A percentile compares a stretch with the other conserved stretches of the same genome.
Evolutionary conservation across 1,140 invertebrate genomes (phyloP).

Genomic region (Octopus sinensis): DNA sequence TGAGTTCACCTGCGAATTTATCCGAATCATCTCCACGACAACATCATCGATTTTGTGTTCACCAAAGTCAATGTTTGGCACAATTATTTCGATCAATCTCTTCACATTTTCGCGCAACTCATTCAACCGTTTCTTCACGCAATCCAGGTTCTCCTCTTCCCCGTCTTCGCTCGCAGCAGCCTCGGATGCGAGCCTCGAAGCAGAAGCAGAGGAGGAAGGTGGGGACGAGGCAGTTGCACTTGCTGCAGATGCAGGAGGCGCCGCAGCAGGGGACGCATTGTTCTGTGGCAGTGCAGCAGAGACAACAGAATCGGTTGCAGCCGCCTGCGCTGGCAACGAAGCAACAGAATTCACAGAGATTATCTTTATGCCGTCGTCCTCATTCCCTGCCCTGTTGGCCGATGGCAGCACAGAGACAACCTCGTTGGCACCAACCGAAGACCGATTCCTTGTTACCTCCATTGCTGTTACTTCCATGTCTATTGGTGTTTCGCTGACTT

Average conservation of each 20-base stretch:
- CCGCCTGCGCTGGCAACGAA: no score
- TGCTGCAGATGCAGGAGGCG: background rate
- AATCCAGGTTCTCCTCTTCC: background rate
- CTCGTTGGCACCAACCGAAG: background rate
- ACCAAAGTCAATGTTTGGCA: constrained; percentile 39
- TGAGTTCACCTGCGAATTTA: background rate
- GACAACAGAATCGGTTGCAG: no score
- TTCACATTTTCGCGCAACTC: constrained; percentile 36
- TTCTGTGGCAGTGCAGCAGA: no score
- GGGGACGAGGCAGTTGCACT: background rate
- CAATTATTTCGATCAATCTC: constrained; percentile 38
- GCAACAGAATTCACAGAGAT: no score
- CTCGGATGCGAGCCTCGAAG: background rate
- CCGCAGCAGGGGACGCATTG: background rate
- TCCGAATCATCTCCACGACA: constrained; percentile 39
- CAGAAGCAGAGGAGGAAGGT: background rate
- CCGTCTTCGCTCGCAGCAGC: background rate
- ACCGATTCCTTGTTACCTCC: no score
- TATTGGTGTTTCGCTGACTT: background rate
- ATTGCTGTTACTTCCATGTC: background rate
- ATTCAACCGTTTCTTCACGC: constrained; percentile 12
- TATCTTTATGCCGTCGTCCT: no score
- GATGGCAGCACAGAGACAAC: no score
- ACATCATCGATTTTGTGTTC: constrained; percentile 33
- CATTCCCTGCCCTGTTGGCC: no score